phyloP scores from a whole-genome alignment of 2,888 invertebrate species.

The Nomada lathburiana region DNA sequence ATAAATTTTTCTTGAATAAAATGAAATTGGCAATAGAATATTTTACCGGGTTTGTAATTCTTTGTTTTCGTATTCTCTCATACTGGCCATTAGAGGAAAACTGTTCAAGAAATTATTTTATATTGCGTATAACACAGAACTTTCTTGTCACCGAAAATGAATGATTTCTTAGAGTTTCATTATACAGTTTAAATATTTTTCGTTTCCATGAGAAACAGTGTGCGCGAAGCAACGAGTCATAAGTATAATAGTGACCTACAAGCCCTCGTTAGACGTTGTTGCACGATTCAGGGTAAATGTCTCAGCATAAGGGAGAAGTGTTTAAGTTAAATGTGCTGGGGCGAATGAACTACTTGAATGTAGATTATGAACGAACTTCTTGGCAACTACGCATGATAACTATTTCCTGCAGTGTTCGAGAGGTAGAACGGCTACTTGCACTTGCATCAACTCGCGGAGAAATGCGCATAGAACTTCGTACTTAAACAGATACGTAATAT shows the following conservation, averaged over 20 bases:
- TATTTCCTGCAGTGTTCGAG: neutral
- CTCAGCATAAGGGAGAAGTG: constrained; percentile 24
- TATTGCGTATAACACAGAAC: too few relatives aligned
- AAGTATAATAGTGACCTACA: neutral
- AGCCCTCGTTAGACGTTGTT: neutral
- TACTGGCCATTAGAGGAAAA: too few relatives aligned
- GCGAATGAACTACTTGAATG: constrained; percentile 34
- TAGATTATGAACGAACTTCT: constrained; percentile 28
- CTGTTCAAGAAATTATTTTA: too few relatives aligned
- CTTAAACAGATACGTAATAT: too few relatives aligned
- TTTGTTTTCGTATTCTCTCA: too few relatives aligned
- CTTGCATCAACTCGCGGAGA: neutral
- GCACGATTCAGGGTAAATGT: constrained; percentile 21
- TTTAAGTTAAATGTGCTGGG: constrained; percentile 12
- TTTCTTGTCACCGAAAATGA: too few relatives aligned
- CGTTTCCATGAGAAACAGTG: too few relatives aligned
- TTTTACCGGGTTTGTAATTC: too few relatives aligned
- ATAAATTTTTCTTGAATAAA: neutral
- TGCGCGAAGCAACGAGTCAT: neutral
- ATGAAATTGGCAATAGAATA: neutral
- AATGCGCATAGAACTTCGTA: neutral
- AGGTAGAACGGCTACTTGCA: constrained; percentile 16
- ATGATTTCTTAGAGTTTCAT: too few relatives aligned
- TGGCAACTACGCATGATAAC: constrained; percentile 7
- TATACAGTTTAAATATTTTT: neutral